Evolutionary conservation across 2,888 invertebrate genomes (phyloP), one percentile per base, ranked within the genome.

Genomic region (Schrankia costaestrigalis): DNA sequence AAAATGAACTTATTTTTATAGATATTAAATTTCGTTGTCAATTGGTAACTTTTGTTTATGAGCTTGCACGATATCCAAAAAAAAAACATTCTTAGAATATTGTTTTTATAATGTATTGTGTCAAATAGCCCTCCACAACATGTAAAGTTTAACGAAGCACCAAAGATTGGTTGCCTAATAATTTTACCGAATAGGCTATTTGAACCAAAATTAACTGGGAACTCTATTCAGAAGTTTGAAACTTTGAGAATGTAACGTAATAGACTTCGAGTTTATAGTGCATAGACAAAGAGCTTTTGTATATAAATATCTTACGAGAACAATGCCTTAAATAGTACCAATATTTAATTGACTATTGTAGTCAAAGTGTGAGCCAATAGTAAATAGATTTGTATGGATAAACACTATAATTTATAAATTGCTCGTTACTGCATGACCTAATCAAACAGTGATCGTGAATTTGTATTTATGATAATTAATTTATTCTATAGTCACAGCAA

Each of bases 211-310:
- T 80, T 77, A 75, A 73, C 72, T 64, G 60, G 65, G 65, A 72
- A 71, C 65, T 75, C 74, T 58, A 78, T 80, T 78, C 66, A 70
- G 63, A 60, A 66, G 79, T 75, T 77, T 68, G 41, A 39, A 74
- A 80, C 70, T 80, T 77, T 50, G 42, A 56, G 62, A 74, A 75
- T 72, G 71, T 68, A 65, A 62, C 63, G 49, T 78, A 79, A 78
- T 79, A 66, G 73, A 72, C 70, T 71, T 51, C 55, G 49, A 41
- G 41, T 39, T 46, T 42, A 37, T 49, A 28, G 33, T 35, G 37
- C 28, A 35, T 47, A 65, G 58, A 83, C 79, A 80, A 81, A 67
- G 72, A 50, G 43, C 67, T 56, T 73, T 78, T 71, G 69, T 68
- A 6, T 9, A 37, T 41, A 15, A 34, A 35, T 40, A 48, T 46